Percentiles rank a stretch among this genome's conserved stretches.
Conservation (phyloP, 2,797 vertebrate genomes). For the Acanthopagrus latus region DNA sequence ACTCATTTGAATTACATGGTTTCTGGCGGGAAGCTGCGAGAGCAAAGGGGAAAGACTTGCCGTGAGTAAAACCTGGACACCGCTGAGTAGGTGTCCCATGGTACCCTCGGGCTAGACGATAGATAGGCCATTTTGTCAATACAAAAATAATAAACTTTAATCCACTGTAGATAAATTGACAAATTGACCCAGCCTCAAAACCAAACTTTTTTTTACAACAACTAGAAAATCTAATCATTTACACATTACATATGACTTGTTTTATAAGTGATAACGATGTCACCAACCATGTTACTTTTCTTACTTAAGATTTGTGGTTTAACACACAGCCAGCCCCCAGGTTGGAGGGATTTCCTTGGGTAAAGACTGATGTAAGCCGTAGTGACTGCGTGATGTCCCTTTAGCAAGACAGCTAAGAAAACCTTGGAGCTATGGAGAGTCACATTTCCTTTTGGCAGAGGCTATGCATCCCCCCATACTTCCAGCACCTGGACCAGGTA, state of each 20-base stretch:
- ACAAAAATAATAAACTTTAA: background rate
- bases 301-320: background rate
- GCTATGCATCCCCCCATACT: no score
- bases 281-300: no score
- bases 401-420: background rate
- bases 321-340: background rate
- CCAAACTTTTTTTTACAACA: no score
- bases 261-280: no score
- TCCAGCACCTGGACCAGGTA: no score
- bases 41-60: background rate
- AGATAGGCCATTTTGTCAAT: background rate
- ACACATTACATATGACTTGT: background rate
- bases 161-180: background rate
- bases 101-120: background rate
- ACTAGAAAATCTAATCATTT: background rate
- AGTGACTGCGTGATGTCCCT: background rate
- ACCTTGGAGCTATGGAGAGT: no score
- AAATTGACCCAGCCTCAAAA: background rate
- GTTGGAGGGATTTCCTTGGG: background rate
- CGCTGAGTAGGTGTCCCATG: background rate
- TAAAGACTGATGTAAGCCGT: no score
- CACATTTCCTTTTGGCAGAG: no score
- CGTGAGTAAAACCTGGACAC: constrained; percentile 1
- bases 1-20: constrained; percentile 54
- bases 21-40: constrained; percentile 12